Base-by-base conservation (phyloP, 2,888 invertebrate genomes). In the Andrena haemorrhoa region DNA sequence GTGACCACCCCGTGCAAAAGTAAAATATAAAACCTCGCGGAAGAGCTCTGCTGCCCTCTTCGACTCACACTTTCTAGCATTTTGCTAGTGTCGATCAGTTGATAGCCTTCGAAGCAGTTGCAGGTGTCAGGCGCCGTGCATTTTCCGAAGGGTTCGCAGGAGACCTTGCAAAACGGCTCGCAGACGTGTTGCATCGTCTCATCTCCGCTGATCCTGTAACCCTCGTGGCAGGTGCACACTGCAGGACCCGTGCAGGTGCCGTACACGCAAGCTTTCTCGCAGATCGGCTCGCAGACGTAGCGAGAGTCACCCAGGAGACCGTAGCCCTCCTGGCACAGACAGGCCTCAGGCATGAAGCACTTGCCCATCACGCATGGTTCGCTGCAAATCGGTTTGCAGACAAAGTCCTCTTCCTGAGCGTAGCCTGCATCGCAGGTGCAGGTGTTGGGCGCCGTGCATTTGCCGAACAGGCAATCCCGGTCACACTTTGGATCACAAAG, bases 361-460 rank as follows among this genome's bases (percentile, higher is more conserved):
- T 73, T 84, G 5, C 91, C 92, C 69, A 81, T 88, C 7, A 75
- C 26, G 69, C 92, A 92, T 2, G 88, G 83, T 61, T 87, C 79
- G 33, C 90, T 93, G 92, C 91, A 95, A 76, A 86, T 90, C n/a
- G 94, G 94, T 89, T 81, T 94, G 92, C 95, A 94, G 0, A 20
- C 1, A 35, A 5, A 41, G 93, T 91, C 0, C 6, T 0, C 23
- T 6, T 6, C 93, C 92, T 0, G 90, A 85, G 0, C 0, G 8
- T n/a, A 95, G 8, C 95, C 95, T 81, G 93, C 65, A 58, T 93
- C 93, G 90, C 96, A 96, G n/a, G 94, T 90, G 87, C 96, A 96
- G 0, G 90, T 92, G 85, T 96, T 95, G 1, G 95, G 94, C 2
- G 94, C 94, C 3, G 93, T 92, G 85, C 95, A 95, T 41, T 94